A percentile compares a stretch with the other conserved stretches of the same genome.
Evolutionary conservation across 2,113 vertebrate species (phyloP).

Genomic region (Podiceps cristatus): DNA sequence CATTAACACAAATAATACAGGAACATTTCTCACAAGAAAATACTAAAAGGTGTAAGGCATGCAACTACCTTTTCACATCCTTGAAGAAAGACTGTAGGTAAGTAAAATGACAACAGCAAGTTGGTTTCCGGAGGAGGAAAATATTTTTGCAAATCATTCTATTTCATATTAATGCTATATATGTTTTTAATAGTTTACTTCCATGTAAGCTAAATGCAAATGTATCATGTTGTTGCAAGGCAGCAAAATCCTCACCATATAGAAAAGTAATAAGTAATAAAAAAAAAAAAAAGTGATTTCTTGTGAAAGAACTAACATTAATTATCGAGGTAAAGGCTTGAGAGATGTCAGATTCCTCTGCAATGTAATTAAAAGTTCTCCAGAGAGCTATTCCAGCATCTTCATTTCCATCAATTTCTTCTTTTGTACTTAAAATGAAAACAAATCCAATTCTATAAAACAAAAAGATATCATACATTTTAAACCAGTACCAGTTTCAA

Average conservation of each 20-base stretch:
- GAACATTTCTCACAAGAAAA: neutral
- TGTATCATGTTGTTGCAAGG: neutral
- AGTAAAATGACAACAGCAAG: neutral
- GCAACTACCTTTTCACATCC: neutral
- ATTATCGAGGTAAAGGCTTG: constrained; percentile 87
- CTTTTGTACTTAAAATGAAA: constrained; percentile 88
- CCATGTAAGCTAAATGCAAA: neutral
- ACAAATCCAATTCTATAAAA: constrained; percentile 92
- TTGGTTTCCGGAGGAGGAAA: neutral
- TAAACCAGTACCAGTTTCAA: neutral
- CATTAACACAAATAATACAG: neutral
- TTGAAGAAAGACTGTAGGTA: neutral
- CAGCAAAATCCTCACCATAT: neutral
- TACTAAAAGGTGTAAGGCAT: neutral
- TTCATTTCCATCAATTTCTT: constrained; percentile 84
- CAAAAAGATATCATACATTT: neutral
- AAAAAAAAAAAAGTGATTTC: neutral
- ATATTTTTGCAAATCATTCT: neutral
- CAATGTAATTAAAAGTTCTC: constrained; percentile 89
- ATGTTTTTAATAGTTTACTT: neutral
- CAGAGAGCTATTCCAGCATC: constrained; percentile 90
- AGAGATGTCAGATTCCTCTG: constrained; percentile 83
- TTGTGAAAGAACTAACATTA: constrained; percentile 83
- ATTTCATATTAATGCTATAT: neutral
- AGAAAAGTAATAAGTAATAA: neutral